These are phyloP conservation scores for Sphenopsis melanotis DNA, from an alignment of 2,797 vertebrate genomes.

Conservation along the genomic window DNA sequence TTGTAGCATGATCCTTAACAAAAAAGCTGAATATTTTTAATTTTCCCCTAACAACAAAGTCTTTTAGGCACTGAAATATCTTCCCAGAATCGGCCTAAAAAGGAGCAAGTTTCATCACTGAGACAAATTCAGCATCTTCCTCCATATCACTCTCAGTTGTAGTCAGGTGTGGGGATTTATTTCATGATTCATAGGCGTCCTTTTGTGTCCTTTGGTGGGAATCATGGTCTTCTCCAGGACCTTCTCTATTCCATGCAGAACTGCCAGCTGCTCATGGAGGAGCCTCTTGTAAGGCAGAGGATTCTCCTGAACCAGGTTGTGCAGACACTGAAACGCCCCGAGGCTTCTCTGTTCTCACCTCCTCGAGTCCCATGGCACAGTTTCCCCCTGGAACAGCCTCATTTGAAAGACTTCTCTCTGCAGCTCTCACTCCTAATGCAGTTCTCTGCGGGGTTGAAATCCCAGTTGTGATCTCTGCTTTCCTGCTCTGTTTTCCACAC, in stretches of 20 bases:
- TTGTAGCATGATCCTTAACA: neutral
- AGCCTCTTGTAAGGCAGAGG: neutral
- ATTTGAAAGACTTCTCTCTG: neutral
- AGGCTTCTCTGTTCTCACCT: neutral
- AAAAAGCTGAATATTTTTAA: neutral
- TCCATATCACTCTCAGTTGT: neutral
- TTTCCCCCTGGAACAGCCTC: neutral
- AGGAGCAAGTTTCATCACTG: neutral
- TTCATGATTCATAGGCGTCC: neutral
- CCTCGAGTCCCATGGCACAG: accelerated
- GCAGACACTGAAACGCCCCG: no score
- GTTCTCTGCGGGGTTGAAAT: neutral
- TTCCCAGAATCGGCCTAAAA: neutral
- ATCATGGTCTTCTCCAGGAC: neutral
- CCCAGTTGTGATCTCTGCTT: neutral
- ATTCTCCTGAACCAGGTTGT: neutral
- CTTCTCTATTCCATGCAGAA: neutral
- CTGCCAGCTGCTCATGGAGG: neutral
- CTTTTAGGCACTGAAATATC: neutral
- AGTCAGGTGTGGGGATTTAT: neutral
- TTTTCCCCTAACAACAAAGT: neutral
- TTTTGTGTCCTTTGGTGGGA: neutral
- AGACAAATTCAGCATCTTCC: neutral
- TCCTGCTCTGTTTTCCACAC: neutral
- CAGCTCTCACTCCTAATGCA: neutral